Evolutionary conservation across 1,140 invertebrate species (phyloP), one percentile per base, ranked within the genome.

Genomic region (Acromyrmex charruanus): DNA sequence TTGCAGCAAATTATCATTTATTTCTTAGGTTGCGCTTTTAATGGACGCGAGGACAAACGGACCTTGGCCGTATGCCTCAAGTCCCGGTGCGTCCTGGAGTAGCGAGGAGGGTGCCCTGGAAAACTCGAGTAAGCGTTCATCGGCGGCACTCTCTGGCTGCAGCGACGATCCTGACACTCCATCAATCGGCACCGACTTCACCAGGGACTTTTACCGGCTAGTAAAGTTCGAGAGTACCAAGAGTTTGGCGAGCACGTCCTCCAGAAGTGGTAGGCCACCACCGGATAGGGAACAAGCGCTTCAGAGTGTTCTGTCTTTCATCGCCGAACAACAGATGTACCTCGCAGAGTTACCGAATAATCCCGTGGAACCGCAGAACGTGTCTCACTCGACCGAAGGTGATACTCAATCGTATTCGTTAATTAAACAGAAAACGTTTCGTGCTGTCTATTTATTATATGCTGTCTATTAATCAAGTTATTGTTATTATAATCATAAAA

Each of bases 191-290:
- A 96, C 97, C 5, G 97, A 97, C 93, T 98, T 98, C 88, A 98
- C 97, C 6, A 95, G 97, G 85, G 97, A 98, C 94, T 98, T 98
- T 94, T 97, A 96, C 92, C 96, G 97, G 39, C 96, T 98, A 71
- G 97, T 98, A 51, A 97, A 97, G 94, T 97, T 97, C 91, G 97
- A 97, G 94, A 98, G 97, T 93, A 97, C 97, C 80, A 97, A 97
- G 92, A 97, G 97, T 93, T 95, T 98, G 91, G 97, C 97, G n/a
- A 97, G 97, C 10, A 97, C 96, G 79, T 97, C 97, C 25, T 97
- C 97, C 31, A 96, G 96, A 91, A 96, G 96, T 77, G 95, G 95
- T 74, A 95, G 93, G 81, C 94, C 96, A 1, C 94, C 95, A 18
- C 95, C 96, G 58, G 97, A 97, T 85, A 95, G 97, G 31, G 97